A percentile compares a stretch with the other conserved stretches of the same genome.
These are phyloP conservation scores for Pristionchus mayeri DNA, from an alignment of 2,888 invertebrate genomes.

Conservation along the genomic window DNA sequence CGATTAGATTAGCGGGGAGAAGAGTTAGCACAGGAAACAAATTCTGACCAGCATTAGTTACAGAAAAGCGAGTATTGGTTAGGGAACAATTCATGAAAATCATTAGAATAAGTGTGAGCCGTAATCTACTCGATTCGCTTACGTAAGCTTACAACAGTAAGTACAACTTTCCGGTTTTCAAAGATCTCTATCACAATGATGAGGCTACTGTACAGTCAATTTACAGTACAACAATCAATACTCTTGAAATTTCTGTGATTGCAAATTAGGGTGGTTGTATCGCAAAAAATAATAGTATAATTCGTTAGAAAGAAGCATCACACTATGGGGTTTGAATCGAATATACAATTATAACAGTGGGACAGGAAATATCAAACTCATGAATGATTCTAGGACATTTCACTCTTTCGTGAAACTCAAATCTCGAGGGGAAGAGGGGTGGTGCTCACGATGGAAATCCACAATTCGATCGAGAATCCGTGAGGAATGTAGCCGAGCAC, in stretches of 20 bases:
- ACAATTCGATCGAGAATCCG: conserved; percentile 70
- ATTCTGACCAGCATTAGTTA: conserved; percentile 28
- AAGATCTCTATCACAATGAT: conserved; percentile 2
- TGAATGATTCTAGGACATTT: background rate
- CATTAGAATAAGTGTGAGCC: conserved; percentile 29
- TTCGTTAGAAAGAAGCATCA: background rate
- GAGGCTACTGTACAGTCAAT: conserved; percentile 4
- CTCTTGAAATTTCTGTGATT: conserved; percentile 34
- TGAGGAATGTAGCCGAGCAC: conserved; percentile 62
- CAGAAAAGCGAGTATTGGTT: conserved; percentile 38
- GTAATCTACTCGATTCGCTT: conserved; percentile 19
- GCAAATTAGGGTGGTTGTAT: background rate
- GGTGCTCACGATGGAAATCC: conserved; percentile 67
- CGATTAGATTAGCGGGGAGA: background rate
- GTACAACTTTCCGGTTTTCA: background rate
- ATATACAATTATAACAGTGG: no score
- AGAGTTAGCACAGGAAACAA: conserved; percentile 9
- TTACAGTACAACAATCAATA: conserved; percentile 22
- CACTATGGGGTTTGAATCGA: no score
- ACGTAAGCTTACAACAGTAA: no score
- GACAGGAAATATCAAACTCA: background rate
- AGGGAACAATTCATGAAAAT: background rate
- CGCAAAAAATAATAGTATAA: background rate
- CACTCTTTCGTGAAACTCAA: background rate
- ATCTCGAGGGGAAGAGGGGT: conserved; percentile 33